Base-by-base conservation (phyloP, 2,888 invertebrate genomes). In the Prosopocoilus inquinatus region DNA sequence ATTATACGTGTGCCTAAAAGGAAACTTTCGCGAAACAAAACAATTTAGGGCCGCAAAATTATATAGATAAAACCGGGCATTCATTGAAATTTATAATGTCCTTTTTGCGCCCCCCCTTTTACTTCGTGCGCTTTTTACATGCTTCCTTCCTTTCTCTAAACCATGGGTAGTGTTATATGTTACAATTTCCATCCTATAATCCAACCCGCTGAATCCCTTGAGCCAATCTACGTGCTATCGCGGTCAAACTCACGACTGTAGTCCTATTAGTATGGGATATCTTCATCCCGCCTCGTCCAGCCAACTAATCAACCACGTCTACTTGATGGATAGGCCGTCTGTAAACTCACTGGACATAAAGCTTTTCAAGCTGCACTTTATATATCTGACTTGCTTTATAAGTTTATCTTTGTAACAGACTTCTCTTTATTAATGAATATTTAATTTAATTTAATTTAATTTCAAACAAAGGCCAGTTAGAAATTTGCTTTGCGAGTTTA, bases 111-210 rank as follows among this genome's bases (percentile, higher is more conserved):
- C 12, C 36, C 12, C 36, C 12, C 12, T 38, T 38, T 11, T 58
- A 64, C 58, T 69, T 66, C 62, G 67, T 63, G 65, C 61, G 60
- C 61, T 66, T 67, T 67, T 64, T 67, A 63, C 64, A 59, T 61
- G 60, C 59, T 59, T 54, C 59, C 59, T 59, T 57, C 60, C 45
- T 16, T 16, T 15, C 39, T 13, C 16, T 41, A 41, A 15, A 13
- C 41, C 41, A 49, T 57, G 59, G 58, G 64, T 64, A 63, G 63
- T 65, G 64, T 64, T 67, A 20, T 55, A 55, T 44, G 55, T 55
- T 50, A 50, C 46, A 46, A 55, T 48, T 41, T 52, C 35, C 52
- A 62, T 62, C 58, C 53, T 56, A 59, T 62, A 61, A 62, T 62
- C 58, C 59, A 43, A 49, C 53, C 34, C 54, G 51, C 58, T 46